Percentiles rank a stretch among this genome's conserved stretches.
Conservation (phyloP, 2,797 vertebrate species). For the Serranus cabrilla region DNA sequence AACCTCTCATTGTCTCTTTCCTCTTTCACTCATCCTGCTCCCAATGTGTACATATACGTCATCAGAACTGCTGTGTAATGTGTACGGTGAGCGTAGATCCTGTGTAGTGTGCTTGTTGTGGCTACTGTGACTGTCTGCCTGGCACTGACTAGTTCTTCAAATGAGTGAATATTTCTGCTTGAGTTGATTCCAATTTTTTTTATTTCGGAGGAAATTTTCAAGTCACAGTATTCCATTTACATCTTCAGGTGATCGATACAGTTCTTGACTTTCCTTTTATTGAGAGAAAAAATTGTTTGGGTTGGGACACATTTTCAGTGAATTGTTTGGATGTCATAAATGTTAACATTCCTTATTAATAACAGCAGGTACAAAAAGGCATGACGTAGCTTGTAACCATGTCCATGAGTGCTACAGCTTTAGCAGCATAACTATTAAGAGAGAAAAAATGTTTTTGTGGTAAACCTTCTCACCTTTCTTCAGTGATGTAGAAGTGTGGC, state of each 20-base stretch:
- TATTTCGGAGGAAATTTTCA: background rate
- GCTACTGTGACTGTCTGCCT: conserved; percentile 49
- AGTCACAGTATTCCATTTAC: background rate
- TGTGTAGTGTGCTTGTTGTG: conserved; percentile 45
- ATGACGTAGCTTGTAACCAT: background rate
- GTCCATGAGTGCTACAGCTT: conserved; percentile 3
- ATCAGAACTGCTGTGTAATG: conserved; percentile 43
- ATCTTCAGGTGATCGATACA: background rate
- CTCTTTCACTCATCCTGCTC: background rate
- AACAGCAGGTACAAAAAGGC: background rate
- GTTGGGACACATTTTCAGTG: background rate
- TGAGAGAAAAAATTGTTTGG: background rate
- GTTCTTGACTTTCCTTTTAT: background rate
- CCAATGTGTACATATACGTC: conserved; percentile 37
- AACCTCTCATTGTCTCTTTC: background rate
- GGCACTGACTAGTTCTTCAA: conserved; percentile 33
- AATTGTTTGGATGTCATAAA: no score
- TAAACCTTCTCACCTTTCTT: background rate
- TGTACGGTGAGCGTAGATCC: conserved; percentile 43
- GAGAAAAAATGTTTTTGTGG: background rate
- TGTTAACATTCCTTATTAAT: background rate
- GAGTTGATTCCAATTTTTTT: background rate
- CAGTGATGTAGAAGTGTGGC: background rate
- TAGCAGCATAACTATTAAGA: background rate
- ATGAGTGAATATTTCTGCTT: background rate